phyloP scores from a whole-genome alignment of 1,140 invertebrate species.

The Heliconius hewitsoni region DNA sequence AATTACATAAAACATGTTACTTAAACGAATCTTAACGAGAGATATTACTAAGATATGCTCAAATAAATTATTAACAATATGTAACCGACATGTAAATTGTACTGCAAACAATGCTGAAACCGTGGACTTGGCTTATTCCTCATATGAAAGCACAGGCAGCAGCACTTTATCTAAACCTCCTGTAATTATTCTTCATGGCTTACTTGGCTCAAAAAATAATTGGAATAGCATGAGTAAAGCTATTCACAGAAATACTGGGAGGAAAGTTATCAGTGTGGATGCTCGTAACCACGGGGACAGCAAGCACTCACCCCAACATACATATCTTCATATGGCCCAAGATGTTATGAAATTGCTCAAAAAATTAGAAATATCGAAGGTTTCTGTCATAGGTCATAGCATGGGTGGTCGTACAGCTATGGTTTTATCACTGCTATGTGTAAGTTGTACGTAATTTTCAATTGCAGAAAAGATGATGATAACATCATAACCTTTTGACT shows the following conservation, averaged over 20 bases:
- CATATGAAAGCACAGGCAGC: slow-evolving; percentile 68
- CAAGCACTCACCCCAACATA: slow-evolving; percentile 87
- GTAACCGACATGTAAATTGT: neutral
- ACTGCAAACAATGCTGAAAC: slow-evolving; percentile 53
- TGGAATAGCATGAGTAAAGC: slow-evolving; percentile 92
- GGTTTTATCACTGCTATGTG: slow-evolving; percentile 88
- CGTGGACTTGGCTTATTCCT: slow-evolving; percentile 73
- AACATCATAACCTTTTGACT: slow-evolving; percentile 4
- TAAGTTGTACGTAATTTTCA: slow-evolving; percentile 71
- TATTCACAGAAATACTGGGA: slow-evolving; percentile 85
- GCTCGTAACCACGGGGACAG: slow-evolving; percentile 97
- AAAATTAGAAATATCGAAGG: slow-evolving; percentile 84
- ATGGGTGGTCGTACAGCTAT: slow-evolving; percentile 95
- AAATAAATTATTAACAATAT: slow-evolving; percentile 31
- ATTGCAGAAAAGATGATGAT: neutral
- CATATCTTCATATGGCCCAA: slow-evolving; percentile 88
- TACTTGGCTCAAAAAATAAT: slow-evolving; percentile 92
- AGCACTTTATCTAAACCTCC: slow-evolving; percentile 78
- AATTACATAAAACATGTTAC: slow-evolving; percentile 58
- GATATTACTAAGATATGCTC: slow-evolving; percentile 36
- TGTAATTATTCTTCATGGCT: slow-evolving; percentile 93
- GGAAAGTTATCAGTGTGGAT: slow-evolving; percentile 91
- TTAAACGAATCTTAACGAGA: slow-evolving; percentile 46
- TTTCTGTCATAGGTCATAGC: slow-evolving; percentile 92
- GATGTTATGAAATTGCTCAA: slow-evolving; percentile 88